Base-by-base conservation (phyloP, 2,888 invertebrate genomes). In the Parnassius orleans region DNA sequence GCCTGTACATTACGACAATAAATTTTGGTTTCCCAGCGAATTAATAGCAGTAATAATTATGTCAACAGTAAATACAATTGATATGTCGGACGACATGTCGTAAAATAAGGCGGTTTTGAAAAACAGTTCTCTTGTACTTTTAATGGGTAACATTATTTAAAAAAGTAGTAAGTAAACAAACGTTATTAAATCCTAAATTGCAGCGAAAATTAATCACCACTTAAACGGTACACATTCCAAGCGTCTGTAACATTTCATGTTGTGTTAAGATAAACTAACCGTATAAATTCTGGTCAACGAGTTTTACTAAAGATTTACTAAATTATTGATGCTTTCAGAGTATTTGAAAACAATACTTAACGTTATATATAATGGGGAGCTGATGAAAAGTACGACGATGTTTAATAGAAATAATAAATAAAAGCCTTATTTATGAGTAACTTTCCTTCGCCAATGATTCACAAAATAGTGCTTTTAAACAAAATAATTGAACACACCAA, bases 221-320 rank as follows among this genome's bases (percentile, higher is more conserved):
- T 66, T 61, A 66, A 68, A 47, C 47, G 69, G 65, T 67, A 68
- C 68, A 70, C 70, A 69, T 70, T 70, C 68, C 64, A 69, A 72
- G 69, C 71, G 71, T 68, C 61, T 69, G 67, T 69, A 69, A 67
- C 66, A 55, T 56, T 55, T 67, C 68, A 68, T 71, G 70, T 73
- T 72, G 70, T 70, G 69, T 73, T 73, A 75, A 79, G 79, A 78
- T 79, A 77, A 79, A 79, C 79, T 72, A 73, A 74, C 74, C 74
- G 74, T 78, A 71, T 69, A 76, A 72, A 77, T 72, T 71, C 66
- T 72, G 9, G 2, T 48, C 14, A 10, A 10, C 14, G 12, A 12
- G 48, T 14, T 48, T 48, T 15, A 48, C 14, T 14, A 12, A 9
- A 48, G 9, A 48, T 33, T 33, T 33, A 33, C 1, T 33, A 33